phyloP scores from a whole-genome alignment of 2,797 vertebrate species.

The Podarcis siculus region DNA sequence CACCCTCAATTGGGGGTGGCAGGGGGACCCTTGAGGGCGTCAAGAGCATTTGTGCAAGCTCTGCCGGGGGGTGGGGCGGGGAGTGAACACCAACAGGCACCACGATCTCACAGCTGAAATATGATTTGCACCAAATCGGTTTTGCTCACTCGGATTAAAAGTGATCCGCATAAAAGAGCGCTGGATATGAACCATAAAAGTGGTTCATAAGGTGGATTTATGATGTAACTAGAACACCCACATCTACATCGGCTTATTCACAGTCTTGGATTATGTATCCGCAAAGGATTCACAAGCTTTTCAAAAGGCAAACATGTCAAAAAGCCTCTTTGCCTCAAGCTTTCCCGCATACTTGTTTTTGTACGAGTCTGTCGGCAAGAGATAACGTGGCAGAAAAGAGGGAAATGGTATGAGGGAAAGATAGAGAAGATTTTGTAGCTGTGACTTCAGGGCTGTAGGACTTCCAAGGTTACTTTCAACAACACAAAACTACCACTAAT shows the following conservation, averaged over 20 bases:
- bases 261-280: constrained; percentile 25
- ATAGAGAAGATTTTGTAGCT: constrained; percentile 43
- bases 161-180: background rate
- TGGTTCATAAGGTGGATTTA: background rate
- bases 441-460: constrained; percentile 32
- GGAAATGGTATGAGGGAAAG: constrained; percentile 9
- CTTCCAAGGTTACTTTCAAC: constrained; percentile 29
- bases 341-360: constrained; percentile 43
- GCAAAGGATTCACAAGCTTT: constrained; percentile 34
- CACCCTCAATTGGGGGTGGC: background rate
- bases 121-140: background rate
- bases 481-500: constrained; percentile 18
- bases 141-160: constrained; percentile 10
- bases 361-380: constrained; percentile 40
- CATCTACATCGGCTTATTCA: constrained; percentile 8
- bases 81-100: background rate
- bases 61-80: background rate
- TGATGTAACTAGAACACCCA: background rate
- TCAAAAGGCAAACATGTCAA: constrained; percentile 52
- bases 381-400: constrained; percentile 57
- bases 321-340: constrained; percentile 39
- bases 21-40: background rate
- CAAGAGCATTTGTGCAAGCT: background rate
- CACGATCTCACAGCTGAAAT: constrained; percentile 8
- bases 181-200: background rate